phyloP scores from a whole-genome alignment of 2,888 invertebrate genomes.

The Athalia cordata region DNA sequence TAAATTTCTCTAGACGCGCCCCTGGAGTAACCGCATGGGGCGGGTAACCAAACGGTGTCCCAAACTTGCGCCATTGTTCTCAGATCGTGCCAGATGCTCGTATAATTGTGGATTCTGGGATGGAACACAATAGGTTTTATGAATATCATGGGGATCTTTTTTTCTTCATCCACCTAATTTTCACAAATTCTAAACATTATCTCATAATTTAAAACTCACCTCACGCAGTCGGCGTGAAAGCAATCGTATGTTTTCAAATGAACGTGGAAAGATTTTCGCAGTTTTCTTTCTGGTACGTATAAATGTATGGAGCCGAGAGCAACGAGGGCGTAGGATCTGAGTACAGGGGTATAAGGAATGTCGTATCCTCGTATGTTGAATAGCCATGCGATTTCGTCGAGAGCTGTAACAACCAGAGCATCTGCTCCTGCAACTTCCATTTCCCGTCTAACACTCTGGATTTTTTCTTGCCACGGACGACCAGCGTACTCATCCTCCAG shows the following conservation, averaged over 20 bases:
- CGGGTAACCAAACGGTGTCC: conserved; percentile 82
- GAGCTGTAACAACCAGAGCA: conserved; percentile 88
- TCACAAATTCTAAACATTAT: background rate
- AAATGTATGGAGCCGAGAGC: conserved; percentile 80
- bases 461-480: conserved; percentile 85
- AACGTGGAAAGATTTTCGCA: conserved; percentile 71
- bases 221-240: conserved; percentile 78
- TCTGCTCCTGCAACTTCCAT: conserved; percentile 80
- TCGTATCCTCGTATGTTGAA: conserved; percentile 92
- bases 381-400: conserved; percentile 93
- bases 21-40: conserved; percentile 81
- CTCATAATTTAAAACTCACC: conserved; percentile 73
- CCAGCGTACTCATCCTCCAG: conserved; percentile 78
- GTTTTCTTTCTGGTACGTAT: conserved; percentile 80
- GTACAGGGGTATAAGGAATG: conserved; percentile 86
- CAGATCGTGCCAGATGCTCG: conserved; percentile 82
- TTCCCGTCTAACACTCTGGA: conserved; percentile 79
- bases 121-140: conserved; percentile 16
- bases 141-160: background rate
- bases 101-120: conserved; percentile 81
- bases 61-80: conserved; percentile 80
- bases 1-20: conserved; percentile 82
- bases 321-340: conserved; percentile 85
- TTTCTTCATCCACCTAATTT: background rate
- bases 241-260: conserved; percentile 78